Evolutionary conservation across 2,888 invertebrate genomes (phyloP).

Genomic region (Mythimna albipuncta): DNA sequence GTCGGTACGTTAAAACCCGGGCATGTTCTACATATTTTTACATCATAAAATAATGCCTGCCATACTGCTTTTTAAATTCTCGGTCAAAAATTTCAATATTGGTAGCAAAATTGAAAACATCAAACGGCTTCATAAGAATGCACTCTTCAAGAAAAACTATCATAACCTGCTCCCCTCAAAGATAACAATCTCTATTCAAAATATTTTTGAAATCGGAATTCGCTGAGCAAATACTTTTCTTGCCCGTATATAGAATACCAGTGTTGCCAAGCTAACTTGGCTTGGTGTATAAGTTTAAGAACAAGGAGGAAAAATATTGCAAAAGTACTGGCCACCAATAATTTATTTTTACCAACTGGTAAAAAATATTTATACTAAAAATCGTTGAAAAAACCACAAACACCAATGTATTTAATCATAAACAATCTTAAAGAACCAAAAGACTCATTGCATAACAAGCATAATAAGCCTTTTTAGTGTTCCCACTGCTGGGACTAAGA

Average conservation of each 20-base stretch:
- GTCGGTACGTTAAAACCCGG: neutral
- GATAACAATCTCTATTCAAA: constrained; percentile 25
- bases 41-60: neutral
- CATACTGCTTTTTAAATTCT: neutral
- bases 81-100: neutral
- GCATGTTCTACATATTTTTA: constrained; percentile 4
- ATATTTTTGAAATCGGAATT: constrained; percentile 59
- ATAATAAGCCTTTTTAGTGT: too few species aligned
- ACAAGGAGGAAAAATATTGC: constrained; percentile 67
- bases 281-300: constrained; percentile 64
- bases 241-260: constrained; percentile 68
- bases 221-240: constrained; percentile 67
- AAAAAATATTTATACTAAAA: too few species aligned
- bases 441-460: neutral
- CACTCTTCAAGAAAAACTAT: constrained; percentile 34
- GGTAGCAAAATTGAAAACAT: neutral
- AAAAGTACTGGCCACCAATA: constrained; percentile 57
- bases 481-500: too few species aligned
- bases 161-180: constrained; percentile 28
- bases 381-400: too few species aligned
- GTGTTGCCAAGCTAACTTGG: constrained; percentile 52
- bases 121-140: constrained; percentile 37
- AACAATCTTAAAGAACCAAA: neutral
- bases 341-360: too few species aligned
- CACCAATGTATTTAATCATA: neutral